These are phyloP conservation scores for Pangasius sanitwongsei DNA, from an alignment of 2,797 vertebrate genomes.

Conservation along the genomic window DNA sequence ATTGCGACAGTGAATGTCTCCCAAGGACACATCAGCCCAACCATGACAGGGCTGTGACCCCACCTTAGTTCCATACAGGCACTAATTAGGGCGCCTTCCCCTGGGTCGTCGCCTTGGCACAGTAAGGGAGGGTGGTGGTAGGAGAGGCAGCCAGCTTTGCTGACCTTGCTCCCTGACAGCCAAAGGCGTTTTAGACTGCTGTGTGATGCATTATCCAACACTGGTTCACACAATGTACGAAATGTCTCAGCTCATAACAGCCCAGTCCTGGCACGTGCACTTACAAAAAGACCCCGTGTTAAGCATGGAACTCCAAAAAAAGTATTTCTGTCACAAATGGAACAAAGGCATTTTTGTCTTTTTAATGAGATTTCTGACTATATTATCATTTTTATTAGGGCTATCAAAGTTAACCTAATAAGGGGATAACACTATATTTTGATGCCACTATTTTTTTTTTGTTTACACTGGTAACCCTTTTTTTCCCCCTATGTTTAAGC, in stretches of 20 bases:
- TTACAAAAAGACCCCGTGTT: neutral
- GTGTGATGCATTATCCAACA: slow-evolving; percentile 41
- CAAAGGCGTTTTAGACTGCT: slow-evolving; percentile 53
- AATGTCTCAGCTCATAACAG: slow-evolving; percentile 27
- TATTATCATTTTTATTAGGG: neutral
- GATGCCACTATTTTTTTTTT: no score
- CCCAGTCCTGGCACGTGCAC: neutral
- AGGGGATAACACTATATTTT: neutral
- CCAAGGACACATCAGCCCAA: slow-evolving; percentile 52
- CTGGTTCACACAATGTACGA: slow-evolving; percentile 37
- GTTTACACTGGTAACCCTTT: no score
- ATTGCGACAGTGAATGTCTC: slow-evolving; percentile 46
- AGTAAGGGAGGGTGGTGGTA: slow-evolving; percentile 34
- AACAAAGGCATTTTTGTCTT: neutral
- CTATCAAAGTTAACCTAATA: neutral
- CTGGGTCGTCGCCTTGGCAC: slow-evolving; percentile 40
- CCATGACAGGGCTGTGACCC: slow-evolving; percentile 57
- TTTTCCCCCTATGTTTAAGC: no score
- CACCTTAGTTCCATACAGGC: slow-evolving; percentile 50
- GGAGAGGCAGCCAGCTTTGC: slow-evolving; percentile 42
- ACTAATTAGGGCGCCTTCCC: slow-evolving; percentile 57
- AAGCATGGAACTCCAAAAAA: neutral
- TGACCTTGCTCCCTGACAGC: slow-evolving; percentile 53
- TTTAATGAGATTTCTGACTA: neutral
- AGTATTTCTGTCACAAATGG: neutral